Percentiles rank a stretch among this genome's conserved stretches.
phyloP scores from a whole-genome alignment of 2,888 invertebrate species.

The Coronaproctus castanopsis region DNA sequence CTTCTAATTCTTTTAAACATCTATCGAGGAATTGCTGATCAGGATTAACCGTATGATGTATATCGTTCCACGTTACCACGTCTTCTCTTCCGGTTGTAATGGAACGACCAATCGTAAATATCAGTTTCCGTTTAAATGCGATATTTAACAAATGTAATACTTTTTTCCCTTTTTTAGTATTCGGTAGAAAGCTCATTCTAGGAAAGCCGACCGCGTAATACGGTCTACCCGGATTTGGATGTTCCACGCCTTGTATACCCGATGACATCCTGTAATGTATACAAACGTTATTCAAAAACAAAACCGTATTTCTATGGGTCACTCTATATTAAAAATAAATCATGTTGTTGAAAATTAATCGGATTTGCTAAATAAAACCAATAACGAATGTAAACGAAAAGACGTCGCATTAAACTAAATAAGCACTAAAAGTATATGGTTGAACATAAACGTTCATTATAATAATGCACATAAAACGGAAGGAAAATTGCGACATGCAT shows the following conservation, averaged over 20 bases:
- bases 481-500: no score
- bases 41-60: constrained; percentile 65
- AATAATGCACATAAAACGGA: no score
- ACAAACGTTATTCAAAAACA: constrained; percentile 9
- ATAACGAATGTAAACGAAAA: no score
- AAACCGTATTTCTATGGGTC: no score
- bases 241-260: constrained; percentile 57
- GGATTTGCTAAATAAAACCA: no score
- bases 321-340: no score
- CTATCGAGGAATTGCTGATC: constrained; percentile 54
- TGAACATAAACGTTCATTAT: no score
- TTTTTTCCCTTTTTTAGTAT: constrained; percentile 40
- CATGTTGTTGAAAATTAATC: no score
- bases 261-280: constrained; percentile 55
- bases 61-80: constrained; percentile 78
- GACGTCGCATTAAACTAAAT: no score
- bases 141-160: constrained; percentile 52
- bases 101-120: constrained; percentile 71
- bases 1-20: constrained; percentile 36
- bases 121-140: constrained; percentile 62
- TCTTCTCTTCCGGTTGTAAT: constrained; percentile 77
- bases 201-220: constrained; percentile 79
- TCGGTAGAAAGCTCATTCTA: constrained; percentile 60
- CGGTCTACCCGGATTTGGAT: constrained; percentile 63
- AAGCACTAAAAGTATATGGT: no score